Conservation (phyloP, 1,140 invertebrate species). For the Cyphomyrmex costatus region DNA sequence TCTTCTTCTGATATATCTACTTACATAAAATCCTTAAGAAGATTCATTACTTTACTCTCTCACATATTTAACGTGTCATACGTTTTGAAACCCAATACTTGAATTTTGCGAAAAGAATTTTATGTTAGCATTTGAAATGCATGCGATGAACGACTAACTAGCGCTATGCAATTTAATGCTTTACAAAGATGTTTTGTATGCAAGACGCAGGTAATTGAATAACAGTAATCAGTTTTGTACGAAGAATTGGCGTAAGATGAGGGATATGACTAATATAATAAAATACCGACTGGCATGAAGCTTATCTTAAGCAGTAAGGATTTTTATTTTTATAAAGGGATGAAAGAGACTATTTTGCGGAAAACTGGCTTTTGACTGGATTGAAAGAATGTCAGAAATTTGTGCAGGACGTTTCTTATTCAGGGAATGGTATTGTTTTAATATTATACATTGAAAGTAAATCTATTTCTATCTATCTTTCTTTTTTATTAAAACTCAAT, state of each 20-base stretch:
- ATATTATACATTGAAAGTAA: neutral
- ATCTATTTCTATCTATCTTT: neutral
- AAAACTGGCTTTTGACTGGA: neutral
- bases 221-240: constrained; percentile 48
- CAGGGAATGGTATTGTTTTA: neutral
- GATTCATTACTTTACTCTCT: constrained; percentile 9
- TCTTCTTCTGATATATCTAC: no score
- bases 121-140: constrained; percentile 58
- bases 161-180: constrained; percentile 42
- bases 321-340: neutral
- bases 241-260: constrained; percentile 33
- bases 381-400: neutral
- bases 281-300: neutral
- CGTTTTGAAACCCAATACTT: constrained; percentile 17
- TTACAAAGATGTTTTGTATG: constrained; percentile 21
- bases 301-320: neutral
- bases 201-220: constrained; percentile 36
- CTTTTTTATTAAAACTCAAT: neutral
- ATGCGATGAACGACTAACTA: constrained; percentile 18
- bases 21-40: constrained; percentile 1
- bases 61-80: constrained; percentile 8
- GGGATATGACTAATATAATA: neutral
- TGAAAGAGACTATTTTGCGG: neutral
- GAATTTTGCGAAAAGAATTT: constrained; percentile 18
- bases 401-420: neutral